These are phyloP conservation scores for Euthynnus affinis DNA, from an alignment of 2,797 vertebrate genomes.

Conservation along the genomic window DNA sequence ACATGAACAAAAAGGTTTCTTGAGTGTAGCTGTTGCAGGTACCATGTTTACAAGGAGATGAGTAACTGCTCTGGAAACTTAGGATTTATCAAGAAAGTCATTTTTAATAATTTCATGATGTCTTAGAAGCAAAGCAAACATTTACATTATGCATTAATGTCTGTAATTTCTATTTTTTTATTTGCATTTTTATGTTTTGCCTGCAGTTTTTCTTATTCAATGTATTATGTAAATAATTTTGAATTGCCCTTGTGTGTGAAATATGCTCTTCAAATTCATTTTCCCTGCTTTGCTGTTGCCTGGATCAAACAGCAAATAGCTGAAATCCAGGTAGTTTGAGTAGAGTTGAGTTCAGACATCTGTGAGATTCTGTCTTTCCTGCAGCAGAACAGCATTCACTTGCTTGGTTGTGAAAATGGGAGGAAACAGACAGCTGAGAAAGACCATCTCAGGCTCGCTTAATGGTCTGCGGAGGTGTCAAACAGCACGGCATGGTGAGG, in stretches of 20 bases:
- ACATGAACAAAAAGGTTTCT: background rate
- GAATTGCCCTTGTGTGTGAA: background rate
- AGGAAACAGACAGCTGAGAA: constrained; percentile 9
- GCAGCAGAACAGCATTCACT: constrained; percentile 5
- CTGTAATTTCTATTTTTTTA: background rate
- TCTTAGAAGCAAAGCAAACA: background rate
- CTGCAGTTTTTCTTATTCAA: no score
- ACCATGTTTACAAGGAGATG: no score
- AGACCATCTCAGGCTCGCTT: constrained; percentile 8
- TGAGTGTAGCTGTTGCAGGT: background rate
- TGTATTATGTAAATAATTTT: no score
- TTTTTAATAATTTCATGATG: background rate
- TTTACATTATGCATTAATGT: no score
- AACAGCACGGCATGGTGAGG: background rate
- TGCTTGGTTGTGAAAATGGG: background rate
- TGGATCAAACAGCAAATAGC: background rate
- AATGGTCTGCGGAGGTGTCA: constrained; percentile 40
- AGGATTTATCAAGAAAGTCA: background rate
- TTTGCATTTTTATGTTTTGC: background rate
- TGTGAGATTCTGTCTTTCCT: background rate
- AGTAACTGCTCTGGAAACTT: background rate
- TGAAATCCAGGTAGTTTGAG: background rate
- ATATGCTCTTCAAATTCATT: background rate
- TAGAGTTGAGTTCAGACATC: background rate
- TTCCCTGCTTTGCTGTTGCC: background rate